These are phyloP conservation scores for Cardiocondyla obscurior DNA, from an alignment of 1,140 invertebrate genomes.

Conservation along the genomic window DNA sequence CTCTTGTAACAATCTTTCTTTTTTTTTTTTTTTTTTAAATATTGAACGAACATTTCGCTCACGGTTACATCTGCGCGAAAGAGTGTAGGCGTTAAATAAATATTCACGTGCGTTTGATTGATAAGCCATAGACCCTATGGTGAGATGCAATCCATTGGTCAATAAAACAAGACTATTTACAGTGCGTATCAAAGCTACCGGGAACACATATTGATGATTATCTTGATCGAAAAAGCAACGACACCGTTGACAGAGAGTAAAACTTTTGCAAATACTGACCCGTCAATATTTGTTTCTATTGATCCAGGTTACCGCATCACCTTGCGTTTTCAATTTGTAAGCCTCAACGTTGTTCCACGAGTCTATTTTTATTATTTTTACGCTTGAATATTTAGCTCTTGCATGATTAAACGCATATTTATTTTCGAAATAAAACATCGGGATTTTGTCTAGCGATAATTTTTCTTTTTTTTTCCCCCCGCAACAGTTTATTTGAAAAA, in stretches of 20 bases:
- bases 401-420: neutral
- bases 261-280: slow-evolving; percentile 24
- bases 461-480: too few relatives aligned
- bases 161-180: slow-evolving; percentile 48
- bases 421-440: slow-evolving; percentile 1
- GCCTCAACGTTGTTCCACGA: neutral
- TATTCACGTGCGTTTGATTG: slow-evolving; percentile 42
- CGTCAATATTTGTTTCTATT: slow-evolving; percentile 19
- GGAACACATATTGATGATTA: slow-evolving; percentile 30
- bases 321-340: slow-evolving; percentile 10
- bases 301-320: slow-evolving; percentile 8
- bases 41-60: neutral
- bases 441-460: neutral
- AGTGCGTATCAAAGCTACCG: slow-evolving; percentile 35
- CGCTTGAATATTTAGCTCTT: slow-evolving; percentile 18
- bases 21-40: slow-evolving; percentile 14
- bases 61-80: neutral
- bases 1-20: neutral
- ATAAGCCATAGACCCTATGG: slow-evolving; percentile 21
- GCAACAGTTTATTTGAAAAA: neutral
- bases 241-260: neutral
- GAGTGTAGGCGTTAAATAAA: slow-evolving; percentile 27
- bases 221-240: slow-evolving; percentile 32
- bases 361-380: slow-evolving; percentile 13
- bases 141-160: slow-evolving; percentile 13